Base-by-base conservation (phyloP, 2,113 vertebrate genomes). In the Hippocampus comes region DNA sequence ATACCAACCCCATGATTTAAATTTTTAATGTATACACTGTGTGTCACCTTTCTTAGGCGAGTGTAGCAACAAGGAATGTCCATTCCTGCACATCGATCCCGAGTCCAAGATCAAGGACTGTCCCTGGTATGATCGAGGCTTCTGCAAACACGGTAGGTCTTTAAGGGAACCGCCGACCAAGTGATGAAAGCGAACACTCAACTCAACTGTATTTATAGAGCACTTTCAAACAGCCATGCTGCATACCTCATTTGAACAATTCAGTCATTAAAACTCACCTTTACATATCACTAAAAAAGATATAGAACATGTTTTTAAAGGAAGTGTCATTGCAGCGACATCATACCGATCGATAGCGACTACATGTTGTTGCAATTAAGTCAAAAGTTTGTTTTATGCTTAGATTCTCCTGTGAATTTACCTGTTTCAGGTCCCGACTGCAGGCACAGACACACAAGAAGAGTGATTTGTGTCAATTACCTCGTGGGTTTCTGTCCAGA, bases 61-160 rank as follows among this genome's bases (percentile, higher is more conserved):
- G 82, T 99, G 97, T 85, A 99, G 97, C 93, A 99, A 99, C 91
- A 99, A 99, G 87, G 97, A 99, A 84, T 99, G 97, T 73, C 97
- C 97, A 0, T 99, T 99, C 88, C 92, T 99, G 74, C 97, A 99
- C 90, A 99, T 99, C 12, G 97, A 99, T 84, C 97, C 97, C 0
- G 97, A 99, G 82, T 99, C 97, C 27, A 99, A 99, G 93, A 99
- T 99, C 87, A 99, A 99, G 92, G 97, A 99, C 87, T 99, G 97
- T 81, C 97, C 97, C 55, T 99, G 97, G 97, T 99, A 99, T 27
- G 97, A 99, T 88, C 89, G 97, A 76, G 97, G 97, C 74, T 99
- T 99, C 92, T 99, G 97, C 82, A 99, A 99, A 86, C 97, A 99
- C 0, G 97, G 97, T 99, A 91, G 60, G 94, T 90, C 43, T 61